Evolutionary conservation across 2,113 vertebrate genomes (phyloP).

Genomic region (Stercorarius parasiticus): DNA sequence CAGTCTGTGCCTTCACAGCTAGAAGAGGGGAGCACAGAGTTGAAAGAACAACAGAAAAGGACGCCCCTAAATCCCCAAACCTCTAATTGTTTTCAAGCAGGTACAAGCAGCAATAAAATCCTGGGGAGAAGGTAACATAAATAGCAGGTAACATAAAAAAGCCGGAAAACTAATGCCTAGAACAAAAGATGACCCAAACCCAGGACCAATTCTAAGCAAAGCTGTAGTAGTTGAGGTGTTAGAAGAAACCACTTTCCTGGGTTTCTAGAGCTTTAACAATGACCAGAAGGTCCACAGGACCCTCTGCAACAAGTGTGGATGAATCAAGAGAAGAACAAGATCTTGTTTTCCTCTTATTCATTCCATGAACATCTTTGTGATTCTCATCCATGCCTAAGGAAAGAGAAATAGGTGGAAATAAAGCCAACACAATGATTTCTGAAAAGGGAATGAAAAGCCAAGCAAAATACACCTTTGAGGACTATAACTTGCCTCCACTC

Average conservation of each 20-base stretch:
- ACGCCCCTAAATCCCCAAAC: background rate
- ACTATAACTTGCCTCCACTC: background rate
- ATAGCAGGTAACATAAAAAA: background rate
- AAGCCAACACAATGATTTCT: background rate
- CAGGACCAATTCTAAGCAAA: background rate
- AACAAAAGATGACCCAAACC: background rate
- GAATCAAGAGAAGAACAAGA: background rate
- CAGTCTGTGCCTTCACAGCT: background rate
- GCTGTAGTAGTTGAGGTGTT: background rate
- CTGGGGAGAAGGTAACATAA: background rate
- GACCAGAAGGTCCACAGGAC: background rate
- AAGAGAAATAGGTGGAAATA: background rate
- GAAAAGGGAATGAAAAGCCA: background rate
- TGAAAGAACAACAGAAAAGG: background rate
- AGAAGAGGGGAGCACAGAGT: background rate
- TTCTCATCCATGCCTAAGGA: fast-evolving
- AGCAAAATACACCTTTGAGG: background rate
- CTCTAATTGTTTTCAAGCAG: background rate
- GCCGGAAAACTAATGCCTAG: background rate
- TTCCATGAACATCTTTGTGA: background rate
- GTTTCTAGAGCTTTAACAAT: background rate
- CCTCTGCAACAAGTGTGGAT: background rate
- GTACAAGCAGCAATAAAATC: background rate
- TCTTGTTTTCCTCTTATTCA: background rate
- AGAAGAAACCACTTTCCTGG: background rate